phyloP scores from a whole-genome alignment of 2,797 vertebrate genomes.

The Phaenicophaeus curvirostris region DNA sequence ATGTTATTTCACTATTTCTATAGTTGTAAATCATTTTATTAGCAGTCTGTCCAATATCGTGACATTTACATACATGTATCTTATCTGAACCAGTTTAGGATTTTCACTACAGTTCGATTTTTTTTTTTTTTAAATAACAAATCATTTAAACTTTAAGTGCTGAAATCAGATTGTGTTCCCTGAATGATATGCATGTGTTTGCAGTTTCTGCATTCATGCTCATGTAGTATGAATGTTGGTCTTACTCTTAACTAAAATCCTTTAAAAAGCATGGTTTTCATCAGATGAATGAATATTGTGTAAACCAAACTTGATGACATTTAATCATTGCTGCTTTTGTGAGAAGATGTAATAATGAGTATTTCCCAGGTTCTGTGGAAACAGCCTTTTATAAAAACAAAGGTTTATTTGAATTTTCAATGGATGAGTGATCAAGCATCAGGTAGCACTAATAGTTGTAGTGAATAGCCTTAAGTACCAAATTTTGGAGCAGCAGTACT shows the following conservation, averaged over 20 bases:
- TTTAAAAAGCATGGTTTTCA: slow-evolving; percentile 68
- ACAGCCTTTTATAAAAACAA: slow-evolving; percentile 69
- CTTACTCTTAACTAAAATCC: slow-evolving; percentile 44
- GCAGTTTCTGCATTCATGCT: slow-evolving; percentile 42
- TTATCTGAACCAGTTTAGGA: slow-evolving; percentile 74
- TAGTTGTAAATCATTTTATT: slow-evolving; percentile 64
- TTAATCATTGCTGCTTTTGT: slow-evolving; percentile 62
- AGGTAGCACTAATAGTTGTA: slow-evolving; percentile 66
- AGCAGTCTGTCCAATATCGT: slow-evolving; percentile 66
- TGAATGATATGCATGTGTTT: slow-evolving; percentile 50
- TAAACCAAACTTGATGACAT: slow-evolving; percentile 66
- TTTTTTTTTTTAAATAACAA: not conserved
- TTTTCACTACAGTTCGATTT: slow-evolving; percentile 80
- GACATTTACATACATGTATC: slow-evolving; percentile 50
- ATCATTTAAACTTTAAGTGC: slow-evolving; percentile 22
- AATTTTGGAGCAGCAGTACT: slow-evolving; percentile 69
- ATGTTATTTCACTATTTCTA: slow-evolving; percentile 76
- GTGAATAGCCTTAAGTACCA: slow-evolving; percentile 79
- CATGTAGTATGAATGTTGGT: slow-evolving; percentile 27
- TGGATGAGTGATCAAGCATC: slow-evolving; percentile 23
- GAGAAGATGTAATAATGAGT: slow-evolving; percentile 19
- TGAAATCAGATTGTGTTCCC: slow-evolving; percentile 52
- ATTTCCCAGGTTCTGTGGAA: slow-evolving; percentile 71
- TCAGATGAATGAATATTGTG: slow-evolving; percentile 44
- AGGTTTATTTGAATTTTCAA: slow-evolving; percentile 48